Base-by-base conservation (phyloP, 2,888 invertebrate genomes). In the Drosophila seclusa region DNA sequence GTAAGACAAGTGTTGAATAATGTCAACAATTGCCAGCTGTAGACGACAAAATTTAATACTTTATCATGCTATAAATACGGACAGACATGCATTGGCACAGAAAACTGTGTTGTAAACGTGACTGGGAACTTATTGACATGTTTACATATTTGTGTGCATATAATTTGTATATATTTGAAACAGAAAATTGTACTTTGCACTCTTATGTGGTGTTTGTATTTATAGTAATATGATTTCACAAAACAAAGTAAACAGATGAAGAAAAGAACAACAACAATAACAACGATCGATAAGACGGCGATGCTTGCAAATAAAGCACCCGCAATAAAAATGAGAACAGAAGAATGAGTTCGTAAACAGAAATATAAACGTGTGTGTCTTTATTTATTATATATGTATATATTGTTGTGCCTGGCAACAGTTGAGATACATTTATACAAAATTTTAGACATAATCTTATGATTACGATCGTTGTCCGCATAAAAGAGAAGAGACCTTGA, bases 401-500 rank as follows among this genome's bases (percentile, higher is more conserved):
- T 36, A 63, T 45, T 29, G 58, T 64, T 31, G 58, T 59, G 78
- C 77, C 49, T 85, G 58, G 73, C 73, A 85, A 77, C 75, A 75
- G 53, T 16, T 34, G 24, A 32, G 38, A 45, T 40, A 42, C 54
- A 58, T 53, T 61, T 38, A 18, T 38, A 10, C 1, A 50, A 38
- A 48, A 59, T 34, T 24, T 31, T 42, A 59, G 52, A 53, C 29
- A 52, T 55, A 34, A 38, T 18, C 31, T 16, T 52, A 54, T 57
- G 65, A 74, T 83, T 81, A 42, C 64, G 73, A 81, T 81, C 66
- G 68, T 52, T 62, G 50, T 11, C 24, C 54, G 38, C 21, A 40
- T 53, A 50, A 36, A 64, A 34, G 27, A 36, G 18, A 60, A 61
- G 36, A 83, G 73, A 72, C 84, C 87, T 84, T 84, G 87, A 80